phyloP scores from a whole-genome alignment of 2,113 vertebrate genomes.

The Lipotes vexillifer region DNA sequence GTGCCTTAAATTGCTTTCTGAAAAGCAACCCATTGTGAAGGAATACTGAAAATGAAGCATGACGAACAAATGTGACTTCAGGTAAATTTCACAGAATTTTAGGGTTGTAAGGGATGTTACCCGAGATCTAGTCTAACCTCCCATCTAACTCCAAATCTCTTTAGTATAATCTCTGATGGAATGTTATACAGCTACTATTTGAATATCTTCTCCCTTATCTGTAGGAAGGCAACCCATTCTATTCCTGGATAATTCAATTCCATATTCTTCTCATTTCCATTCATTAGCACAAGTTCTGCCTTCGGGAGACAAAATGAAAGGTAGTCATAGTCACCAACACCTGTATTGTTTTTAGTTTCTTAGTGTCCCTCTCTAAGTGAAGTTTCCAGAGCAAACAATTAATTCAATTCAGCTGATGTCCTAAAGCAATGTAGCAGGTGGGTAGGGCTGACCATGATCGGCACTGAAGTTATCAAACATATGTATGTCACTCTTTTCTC shows the following conservation, averaged over 20 bases:
- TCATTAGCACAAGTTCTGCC: not conserved
- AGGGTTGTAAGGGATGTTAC: not conserved
- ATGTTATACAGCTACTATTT: not conserved
- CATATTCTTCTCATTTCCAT: not conserved
- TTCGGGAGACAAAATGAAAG: not conserved
- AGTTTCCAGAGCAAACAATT: not conserved
- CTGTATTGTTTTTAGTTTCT: not conserved
- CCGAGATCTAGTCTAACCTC: not conserved
- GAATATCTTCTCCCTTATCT: not conserved
- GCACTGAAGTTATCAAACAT: not conserved
- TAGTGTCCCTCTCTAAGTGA: not conserved
- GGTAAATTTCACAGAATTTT: not conserved
- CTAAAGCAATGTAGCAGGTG: not conserved
- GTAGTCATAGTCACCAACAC: not conserved
- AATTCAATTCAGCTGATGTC: not conserved
- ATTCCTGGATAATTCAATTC: not conserved
- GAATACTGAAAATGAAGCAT: not conserved
- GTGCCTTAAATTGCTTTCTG: not conserved
- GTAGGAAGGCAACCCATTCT: not conserved
- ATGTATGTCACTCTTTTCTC: not conserved
- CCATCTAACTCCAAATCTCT: not conserved
- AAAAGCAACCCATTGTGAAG: not conserved
- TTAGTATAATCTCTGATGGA: not conserved
- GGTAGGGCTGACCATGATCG: not conserved
- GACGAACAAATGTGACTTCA: not conserved